phyloP scores from a whole-genome alignment of 2,113 vertebrate genomes.

The Passer domesticus region DNA sequence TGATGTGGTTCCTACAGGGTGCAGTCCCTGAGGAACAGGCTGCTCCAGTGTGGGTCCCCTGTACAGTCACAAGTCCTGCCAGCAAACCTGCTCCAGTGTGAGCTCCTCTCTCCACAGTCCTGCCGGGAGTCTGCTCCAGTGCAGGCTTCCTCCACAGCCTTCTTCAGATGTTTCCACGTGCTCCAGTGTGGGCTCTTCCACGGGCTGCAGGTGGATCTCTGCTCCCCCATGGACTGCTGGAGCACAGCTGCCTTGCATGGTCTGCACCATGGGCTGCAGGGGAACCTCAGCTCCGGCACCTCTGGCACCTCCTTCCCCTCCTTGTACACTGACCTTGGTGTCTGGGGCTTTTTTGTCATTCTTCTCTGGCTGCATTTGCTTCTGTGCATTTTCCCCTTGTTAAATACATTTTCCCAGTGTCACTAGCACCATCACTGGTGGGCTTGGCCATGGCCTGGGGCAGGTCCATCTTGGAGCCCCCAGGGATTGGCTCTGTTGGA shows the following conservation, averaged over 20 bases:
- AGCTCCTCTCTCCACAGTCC: background rate
- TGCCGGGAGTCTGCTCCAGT: background rate
- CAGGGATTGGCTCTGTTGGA: rapidly evolving
- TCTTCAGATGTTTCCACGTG: background rate
- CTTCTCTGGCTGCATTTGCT: background rate
- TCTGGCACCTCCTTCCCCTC: background rate
- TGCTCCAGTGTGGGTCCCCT: rapidly evolving
- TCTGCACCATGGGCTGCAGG: background rate
- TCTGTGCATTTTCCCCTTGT: background rate
- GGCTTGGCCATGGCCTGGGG: background rate
- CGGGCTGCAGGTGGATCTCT: background rate
- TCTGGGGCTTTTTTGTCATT: background rate
- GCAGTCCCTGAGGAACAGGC: background rate
- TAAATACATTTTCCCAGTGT: background rate
- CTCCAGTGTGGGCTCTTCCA: rapidly evolving
- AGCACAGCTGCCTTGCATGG: background rate
- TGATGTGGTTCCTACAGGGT: background rate
- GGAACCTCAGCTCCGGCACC: background rate
- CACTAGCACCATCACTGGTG: rapidly evolving
- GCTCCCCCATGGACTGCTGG: background rate
- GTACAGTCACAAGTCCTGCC: background rate
- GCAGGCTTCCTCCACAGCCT: rapidly evolving
- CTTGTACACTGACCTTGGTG: background rate
- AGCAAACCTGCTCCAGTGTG: background rate
- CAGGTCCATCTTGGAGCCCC: rapidly evolving